Percentiles rank a stretch among this genome's conserved stretches.
These are phyloP conservation scores for Myiozetetes cayanensis DNA, from an alignment of 2,113 vertebrate species.

Conservation along the genomic window DNA sequence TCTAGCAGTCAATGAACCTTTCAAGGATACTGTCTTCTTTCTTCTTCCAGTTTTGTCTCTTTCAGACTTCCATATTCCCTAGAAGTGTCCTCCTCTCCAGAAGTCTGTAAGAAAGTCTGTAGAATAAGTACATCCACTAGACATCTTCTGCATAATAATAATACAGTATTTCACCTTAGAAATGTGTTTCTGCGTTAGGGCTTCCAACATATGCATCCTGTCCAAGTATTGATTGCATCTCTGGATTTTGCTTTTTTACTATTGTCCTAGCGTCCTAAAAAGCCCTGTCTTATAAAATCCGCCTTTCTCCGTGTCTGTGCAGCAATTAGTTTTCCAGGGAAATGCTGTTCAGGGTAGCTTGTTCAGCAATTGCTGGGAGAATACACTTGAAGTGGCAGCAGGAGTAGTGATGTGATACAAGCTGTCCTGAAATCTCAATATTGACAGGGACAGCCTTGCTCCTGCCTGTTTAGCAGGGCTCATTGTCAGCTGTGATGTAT, in stretches of 20 bases:
- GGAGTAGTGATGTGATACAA: background rate
- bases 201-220: background rate
- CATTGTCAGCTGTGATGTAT: background rate
- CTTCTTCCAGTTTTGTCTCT: conserved; percentile 5
- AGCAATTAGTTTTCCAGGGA: background rate
- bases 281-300: background rate
- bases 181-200: background rate
- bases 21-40: background rate
- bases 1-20: background rate
- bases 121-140: conserved; percentile 6
- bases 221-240: background rate
- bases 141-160: background rate
- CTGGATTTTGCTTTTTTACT: background rate
- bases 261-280: background rate
- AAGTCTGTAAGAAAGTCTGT: background rate
- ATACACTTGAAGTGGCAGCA: background rate
- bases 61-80: background rate
- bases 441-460: background rate
- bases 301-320: background rate
- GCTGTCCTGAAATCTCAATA: background rate
- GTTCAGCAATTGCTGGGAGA: background rate
- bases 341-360: background rate
- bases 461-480: background rate
- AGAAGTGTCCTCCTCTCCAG: background rate
- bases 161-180: background rate